Base-by-base conservation (phyloP, 2,888 invertebrate species). In the Stenodema calcarata region DNA sequence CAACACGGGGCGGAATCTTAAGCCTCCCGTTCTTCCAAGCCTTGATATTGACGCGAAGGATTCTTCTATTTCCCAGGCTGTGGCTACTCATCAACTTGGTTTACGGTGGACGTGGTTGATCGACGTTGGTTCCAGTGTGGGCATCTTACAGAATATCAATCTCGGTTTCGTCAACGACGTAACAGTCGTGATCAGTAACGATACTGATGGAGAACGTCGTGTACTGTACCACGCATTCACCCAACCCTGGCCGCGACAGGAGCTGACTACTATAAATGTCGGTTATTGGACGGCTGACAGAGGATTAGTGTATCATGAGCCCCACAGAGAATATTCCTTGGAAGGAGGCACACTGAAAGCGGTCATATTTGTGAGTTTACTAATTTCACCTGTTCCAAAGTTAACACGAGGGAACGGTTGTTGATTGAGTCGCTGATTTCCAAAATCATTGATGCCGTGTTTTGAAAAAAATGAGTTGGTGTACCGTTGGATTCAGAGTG, bases 101-200 rank as follows among this genome's bases (percentile, higher is more conserved):
- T 47, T 80, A 9, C 28, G 44, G 16, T 47, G 47, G 50, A 11
- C 80, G 28, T 80, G 80, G 80, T 47, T 80, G 18, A 16, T 80
- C 0, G 47, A 80, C 27, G 27, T 27, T 12, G 78, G 78, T 18
- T 12, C 11, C 50, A 16, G 12, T 3, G 14, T 4, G 11, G 44
- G 16, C 23, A 0, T 28, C 28, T 28, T 80, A 14, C 14, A 11
- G 11, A 23, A n/a, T 14, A 44, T 23, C 7, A n/a, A 78, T 78
- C 7, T 78, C 1, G 50, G 80, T 44, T 80, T 80, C 47, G 27
- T 80, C 27, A 80, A 80, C 54, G 80, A 80, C 27, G 28, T 47
- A 3, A 80, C 80, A 11, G 28, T 47, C 27, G 80, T 47, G 30
- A 78, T 18, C 12, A 1, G 3, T 18, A 18, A 42, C 7, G 41